Evolutionary conservation across 2,113 vertebrate species (phyloP).

Genomic region (Trematocara nigrifrons): DNA sequence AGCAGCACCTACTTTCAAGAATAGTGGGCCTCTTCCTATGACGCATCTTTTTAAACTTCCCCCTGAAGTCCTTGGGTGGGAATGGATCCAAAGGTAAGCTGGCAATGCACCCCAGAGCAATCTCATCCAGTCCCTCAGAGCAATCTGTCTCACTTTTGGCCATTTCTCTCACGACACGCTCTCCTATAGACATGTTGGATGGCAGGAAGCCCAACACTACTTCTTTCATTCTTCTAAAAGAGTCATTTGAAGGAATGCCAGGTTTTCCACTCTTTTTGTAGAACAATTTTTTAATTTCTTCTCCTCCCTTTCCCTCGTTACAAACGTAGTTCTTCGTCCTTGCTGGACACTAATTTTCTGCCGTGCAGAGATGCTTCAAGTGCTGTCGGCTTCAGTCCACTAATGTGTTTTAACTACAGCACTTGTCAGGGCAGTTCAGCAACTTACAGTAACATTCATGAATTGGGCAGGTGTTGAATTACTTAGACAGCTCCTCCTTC

Average conservation of each 20-base stretch:
- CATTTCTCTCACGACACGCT: slow-evolving; percentile 66
- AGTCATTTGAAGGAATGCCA: slow-evolving; percentile 45
- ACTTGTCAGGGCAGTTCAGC: slow-evolving; percentile 80
- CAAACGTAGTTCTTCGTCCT: background rate
- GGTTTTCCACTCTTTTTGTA: background rate
- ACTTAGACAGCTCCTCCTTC: slow-evolving; percentile 78
- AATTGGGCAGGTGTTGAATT: slow-evolving; percentile 85
- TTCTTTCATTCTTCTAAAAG: slow-evolving; percentile 50
- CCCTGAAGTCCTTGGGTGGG: slow-evolving; percentile 73
- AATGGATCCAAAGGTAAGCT: slow-evolving; percentile 59
- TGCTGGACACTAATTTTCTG: background rate
- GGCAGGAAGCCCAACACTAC: slow-evolving; percentile 33
- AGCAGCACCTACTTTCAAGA: slow-evolving; percentile 85
- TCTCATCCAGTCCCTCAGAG: slow-evolving; percentile 62
- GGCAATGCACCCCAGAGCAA: slow-evolving; percentile 66
- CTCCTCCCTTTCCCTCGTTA: background rate
- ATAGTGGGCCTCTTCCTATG: slow-evolving; percentile 88
- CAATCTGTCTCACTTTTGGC: slow-evolving; percentile 72
- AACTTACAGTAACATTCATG: slow-evolving; percentile 77
- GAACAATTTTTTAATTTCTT: background rate
- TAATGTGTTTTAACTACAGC: slow-evolving; percentile 66
- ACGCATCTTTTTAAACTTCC: slow-evolving; percentile 81
- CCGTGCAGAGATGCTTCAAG: slow-evolving; percentile 15
- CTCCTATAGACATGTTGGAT: slow-evolving; percentile 79
- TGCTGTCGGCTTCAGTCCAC: slow-evolving; percentile 22